phyloP scores from a whole-genome alignment of 2,113 vertebrate genomes.

The Pyrgilauda ruficollis region DNA sequence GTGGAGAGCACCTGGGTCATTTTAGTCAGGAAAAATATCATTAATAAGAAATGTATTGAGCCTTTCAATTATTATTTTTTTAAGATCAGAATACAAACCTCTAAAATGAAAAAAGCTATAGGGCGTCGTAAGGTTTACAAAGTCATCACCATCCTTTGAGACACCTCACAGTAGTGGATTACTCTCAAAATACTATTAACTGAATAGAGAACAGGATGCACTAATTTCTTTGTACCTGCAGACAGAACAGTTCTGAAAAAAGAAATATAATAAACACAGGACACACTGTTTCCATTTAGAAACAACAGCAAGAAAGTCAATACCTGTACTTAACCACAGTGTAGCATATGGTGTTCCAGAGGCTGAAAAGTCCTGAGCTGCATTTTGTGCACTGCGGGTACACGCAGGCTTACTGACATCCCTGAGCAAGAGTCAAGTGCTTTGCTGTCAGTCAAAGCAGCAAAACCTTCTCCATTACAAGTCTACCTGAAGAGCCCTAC shows the following conservation, averaged over 20 bases:
- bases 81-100: background rate
- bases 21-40: background rate
- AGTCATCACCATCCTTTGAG: background rate
- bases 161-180: background rate
- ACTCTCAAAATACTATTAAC: background rate
- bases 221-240: background rate
- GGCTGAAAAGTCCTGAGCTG: background rate
- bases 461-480: background rate
- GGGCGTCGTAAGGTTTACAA: background rate
- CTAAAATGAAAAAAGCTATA: background rate
- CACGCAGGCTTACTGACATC: background rate
- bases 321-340: background rate
- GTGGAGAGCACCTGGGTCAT: background rate
- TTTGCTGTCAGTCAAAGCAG: background rate
- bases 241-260: background rate
- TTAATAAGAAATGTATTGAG: background rate
- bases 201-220: background rate
- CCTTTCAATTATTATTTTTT: background rate
- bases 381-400: background rate
- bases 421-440: background rate
- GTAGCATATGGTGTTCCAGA: background rate
- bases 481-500: background rate
- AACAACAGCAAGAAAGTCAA: background rate
- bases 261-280: background rate
- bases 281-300: background rate